Percentiles rank a stretch among this genome's conserved stretches.
Conservation (phyloP, 2,888 invertebrate species). For the Subacronicta megacephala region DNA sequence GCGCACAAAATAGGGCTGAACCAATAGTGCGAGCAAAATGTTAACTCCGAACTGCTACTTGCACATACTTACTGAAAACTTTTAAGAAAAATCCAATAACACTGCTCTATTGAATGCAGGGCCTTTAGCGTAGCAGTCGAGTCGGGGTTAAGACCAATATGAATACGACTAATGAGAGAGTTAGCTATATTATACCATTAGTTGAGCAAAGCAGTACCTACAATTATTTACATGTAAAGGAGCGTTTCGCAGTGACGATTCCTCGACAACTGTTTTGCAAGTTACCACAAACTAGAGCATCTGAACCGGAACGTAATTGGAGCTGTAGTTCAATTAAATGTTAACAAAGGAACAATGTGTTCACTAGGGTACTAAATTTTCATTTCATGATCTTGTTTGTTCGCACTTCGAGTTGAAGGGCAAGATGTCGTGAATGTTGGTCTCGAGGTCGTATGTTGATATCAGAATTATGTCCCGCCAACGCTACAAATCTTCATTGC, state of each 20-base stretch:
- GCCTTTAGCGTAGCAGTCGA: no score
- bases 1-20: no score
- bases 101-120: no score
- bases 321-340: conserved; percentile 58
- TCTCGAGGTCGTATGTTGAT: conserved; percentile 27
- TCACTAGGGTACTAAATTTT: conserved; percentile 40
- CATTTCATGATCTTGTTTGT: conserved; percentile 47
- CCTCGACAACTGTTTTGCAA: conserved; percentile 47
- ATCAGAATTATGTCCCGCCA: conserved; percentile 12
- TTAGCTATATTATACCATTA: no score
- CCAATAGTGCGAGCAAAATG: no score
- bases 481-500: conserved; percentile 13
- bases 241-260: conserved; percentile 8
- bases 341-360: conserved; percentile 54
- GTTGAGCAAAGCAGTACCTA: no score
- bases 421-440: conserved; percentile 24
- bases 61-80: no score
- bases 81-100: no score
- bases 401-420: conserved; percentile 17
- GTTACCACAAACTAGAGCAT: conserved; percentile 49
- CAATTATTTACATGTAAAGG: conserved; percentile 5
- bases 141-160: no score
- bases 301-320: conserved; percentile 49
- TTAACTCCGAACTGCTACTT: no score
- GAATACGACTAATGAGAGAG: no score